These are phyloP conservation scores for Dicranocentrus wangi DNA, from an alignment of 2,888 invertebrate species.

Conservation along the genomic window DNA sequence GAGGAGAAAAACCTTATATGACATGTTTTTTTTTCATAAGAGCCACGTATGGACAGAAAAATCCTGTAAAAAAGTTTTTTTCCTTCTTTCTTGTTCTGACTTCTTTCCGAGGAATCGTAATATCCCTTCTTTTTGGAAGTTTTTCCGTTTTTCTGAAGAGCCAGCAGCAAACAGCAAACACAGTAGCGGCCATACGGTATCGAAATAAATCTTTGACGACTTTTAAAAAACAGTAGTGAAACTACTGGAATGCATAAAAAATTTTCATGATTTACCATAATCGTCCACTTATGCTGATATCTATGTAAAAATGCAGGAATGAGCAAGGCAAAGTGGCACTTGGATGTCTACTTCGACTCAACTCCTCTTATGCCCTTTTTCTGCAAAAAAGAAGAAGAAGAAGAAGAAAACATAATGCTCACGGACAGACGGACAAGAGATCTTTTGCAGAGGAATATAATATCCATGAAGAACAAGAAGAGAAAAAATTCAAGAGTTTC, in stretches of 20 bases:
- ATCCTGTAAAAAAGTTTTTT: too few species aligned
- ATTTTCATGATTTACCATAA: constrained; percentile 47
- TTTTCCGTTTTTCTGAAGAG: too few species aligned
- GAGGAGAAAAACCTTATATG: too few species aligned
- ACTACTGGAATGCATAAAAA: constrained; percentile 36
- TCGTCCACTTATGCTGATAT: constrained; percentile 23
- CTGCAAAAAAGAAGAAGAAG: not conserved
- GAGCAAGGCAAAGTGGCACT: constrained; percentile 4
- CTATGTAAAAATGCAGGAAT: not conserved
- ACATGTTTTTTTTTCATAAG: too few species aligned
- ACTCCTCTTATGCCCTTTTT: constrained; percentile 8
- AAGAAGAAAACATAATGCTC: constrained; percentile 3
- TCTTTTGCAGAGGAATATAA: not conserved
- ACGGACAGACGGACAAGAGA: constrained; percentile 15
- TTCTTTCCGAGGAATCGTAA: too few species aligned
- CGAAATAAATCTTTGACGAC: constrained; percentile 41
- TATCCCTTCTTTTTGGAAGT: too few species aligned
- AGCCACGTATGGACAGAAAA: too few species aligned
- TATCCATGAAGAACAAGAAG: not conserved
- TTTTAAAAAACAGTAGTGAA: constrained; percentile 3
- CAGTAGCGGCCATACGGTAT: constrained; percentile 8
- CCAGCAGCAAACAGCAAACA: not conserved
- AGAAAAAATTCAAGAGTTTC: not conserved
- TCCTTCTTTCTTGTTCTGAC: too few species aligned
- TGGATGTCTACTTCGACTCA: not conserved